Evolutionary conservation across 1,140 invertebrate species (phyloP).

Genomic region (Protaetia brevitarsis): DNA sequence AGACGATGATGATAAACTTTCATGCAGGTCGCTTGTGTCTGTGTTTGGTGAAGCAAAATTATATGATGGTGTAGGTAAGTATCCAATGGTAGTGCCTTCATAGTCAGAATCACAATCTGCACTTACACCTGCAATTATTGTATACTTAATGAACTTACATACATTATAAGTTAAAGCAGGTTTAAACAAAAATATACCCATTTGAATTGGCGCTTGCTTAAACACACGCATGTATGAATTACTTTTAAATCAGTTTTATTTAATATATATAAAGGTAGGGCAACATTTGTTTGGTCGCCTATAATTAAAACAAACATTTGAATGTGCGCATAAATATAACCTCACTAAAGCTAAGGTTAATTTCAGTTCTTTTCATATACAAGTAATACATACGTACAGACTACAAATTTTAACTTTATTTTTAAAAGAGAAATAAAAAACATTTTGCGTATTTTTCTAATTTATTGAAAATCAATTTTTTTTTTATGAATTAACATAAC

Average conservation of each 20-base stretch:
- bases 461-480: conserved; percentile 2
- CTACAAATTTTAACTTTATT: neutral
- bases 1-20: neutral
- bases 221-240: too few species aligned
- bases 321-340: conserved; percentile 12
- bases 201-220: too few species aligned
- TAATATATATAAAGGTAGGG: conserved; percentile 1
- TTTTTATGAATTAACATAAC: neutral
- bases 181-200: too few species aligned
- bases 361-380: too few species aligned
- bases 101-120: conserved; percentile 45
- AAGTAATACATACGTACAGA: neutral
- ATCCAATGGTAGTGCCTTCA: conserved; percentile 44
- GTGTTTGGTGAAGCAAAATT: conserved; percentile 37
- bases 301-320: conserved; percentile 6
- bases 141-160: neutral
- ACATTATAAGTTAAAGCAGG: too few species aligned
- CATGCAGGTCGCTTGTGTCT: conserved; percentile 31
- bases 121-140: conserved; percentile 33
- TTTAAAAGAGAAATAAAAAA: conserved; percentile 14
- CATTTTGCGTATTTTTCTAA: neutral
- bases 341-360: neutral
- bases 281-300: too few species aligned
- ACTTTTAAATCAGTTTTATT: neutral
- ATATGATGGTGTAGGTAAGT: conserved; percentile 38